Percentiles rank a stretch among this genome's conserved stretches.
phyloP scores from a whole-genome alignment of 2,797 vertebrate genomes.

The Novumbra hubbsi region DNA sequence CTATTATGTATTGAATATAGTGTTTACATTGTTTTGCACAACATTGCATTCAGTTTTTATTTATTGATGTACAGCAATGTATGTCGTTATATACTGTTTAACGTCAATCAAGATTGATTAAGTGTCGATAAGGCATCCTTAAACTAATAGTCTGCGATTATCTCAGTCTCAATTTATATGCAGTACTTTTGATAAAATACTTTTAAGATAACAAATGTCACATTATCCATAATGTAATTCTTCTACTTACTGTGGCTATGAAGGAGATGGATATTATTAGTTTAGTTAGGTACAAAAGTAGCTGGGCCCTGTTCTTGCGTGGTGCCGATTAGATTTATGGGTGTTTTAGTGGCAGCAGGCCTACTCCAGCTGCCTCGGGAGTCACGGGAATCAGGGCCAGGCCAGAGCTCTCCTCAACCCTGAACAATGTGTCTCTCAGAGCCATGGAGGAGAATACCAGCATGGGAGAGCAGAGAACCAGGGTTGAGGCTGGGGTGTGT shows the following conservation, averaged over 20 bases:
- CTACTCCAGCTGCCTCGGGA: conserved; percentile 49
- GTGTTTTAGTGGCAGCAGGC: conserved; percentile 42
- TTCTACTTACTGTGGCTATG: neutral
- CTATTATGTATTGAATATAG: too few species aligned
- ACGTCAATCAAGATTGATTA: too few species aligned
- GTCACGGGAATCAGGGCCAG: conserved; percentile 54
- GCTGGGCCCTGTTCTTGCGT: conserved; percentile 10
- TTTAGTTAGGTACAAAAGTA: conserved; percentile 18
- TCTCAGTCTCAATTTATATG: conserved; percentile 1
- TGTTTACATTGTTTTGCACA: too few species aligned
- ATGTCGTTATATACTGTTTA: too few species aligned
- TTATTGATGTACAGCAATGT: too few species aligned
- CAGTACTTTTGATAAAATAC: neutral
- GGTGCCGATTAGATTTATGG: conserved; percentile 52
- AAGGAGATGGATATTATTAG: conserved; percentile 1
- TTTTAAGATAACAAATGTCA: neutral
- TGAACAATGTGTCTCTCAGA: conserved; percentile 44
- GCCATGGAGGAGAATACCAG: conserved; percentile 20
- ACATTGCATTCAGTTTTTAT: too few species aligned
- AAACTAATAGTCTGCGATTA: neutral
- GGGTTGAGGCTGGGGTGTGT: conserved; percentile 1
- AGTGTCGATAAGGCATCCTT: too few species aligned
- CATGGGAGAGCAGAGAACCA: neutral
- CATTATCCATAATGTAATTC: neutral
- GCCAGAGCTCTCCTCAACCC: conserved; percentile 29